Base-by-base conservation (phyloP, 2,113 vertebrate species). In the Lethenteron reissneri region DNA sequence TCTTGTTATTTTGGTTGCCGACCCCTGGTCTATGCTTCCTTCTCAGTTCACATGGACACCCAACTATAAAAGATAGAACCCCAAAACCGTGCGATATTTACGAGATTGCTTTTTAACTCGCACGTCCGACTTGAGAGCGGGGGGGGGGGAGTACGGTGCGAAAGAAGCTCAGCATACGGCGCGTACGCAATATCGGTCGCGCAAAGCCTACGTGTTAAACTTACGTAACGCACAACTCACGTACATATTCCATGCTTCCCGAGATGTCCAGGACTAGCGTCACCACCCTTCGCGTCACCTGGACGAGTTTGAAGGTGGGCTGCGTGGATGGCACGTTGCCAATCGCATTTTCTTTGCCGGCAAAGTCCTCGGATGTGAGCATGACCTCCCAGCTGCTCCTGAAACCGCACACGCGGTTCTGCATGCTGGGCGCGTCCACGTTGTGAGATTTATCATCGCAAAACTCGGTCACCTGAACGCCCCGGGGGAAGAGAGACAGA, bases 341-440 rank as follows among this genome's bases (percentile, higher is more conserved):
- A 41, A 41, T 41, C 5, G 41, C 41, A 41, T 41, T 21, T 41
- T 70, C 12, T 19, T 19, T 70, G 56, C 56, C 19, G 5, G 13
- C 12, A 56, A 70, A 70, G 19, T 70, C 70, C 56, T 70, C 70
- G 56, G 70, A 70, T 21, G 21, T 56, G 12, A 12, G 12, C 13
- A 70, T 70, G 13, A 70, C 70, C 12, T 70, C 70, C 70, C 70
- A 70, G 13, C 19, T 70, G 19, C 70, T 70, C 56, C 19, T 70
- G 12, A 13, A 70, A 13, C 56, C 19, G 12, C 70, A 70, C 13
- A 13, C 13, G 19, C 19, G 21, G 70, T 70, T 70, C 19, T 70
- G 70, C 13, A 41, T 56, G 56, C 56, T 70, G 21, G 70, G 70
- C 13, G 70, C 70, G 12, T 70, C 70, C 12, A 12, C 13, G 56